phyloP scores from a whole-genome alignment of 2,797 vertebrate species.

The Gouania willdenowi region DNA sequence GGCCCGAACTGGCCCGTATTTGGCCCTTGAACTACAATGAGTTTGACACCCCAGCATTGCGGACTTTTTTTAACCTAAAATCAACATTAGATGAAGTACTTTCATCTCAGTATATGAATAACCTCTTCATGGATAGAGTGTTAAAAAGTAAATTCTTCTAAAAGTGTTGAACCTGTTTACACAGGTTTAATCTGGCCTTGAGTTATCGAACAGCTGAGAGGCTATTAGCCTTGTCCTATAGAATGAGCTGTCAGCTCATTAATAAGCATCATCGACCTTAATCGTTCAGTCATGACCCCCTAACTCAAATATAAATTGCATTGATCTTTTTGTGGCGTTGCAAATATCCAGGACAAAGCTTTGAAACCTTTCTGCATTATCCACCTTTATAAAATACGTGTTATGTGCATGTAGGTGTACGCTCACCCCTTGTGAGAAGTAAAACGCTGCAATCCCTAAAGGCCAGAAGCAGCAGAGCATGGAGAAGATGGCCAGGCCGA shows the following conservation, averaged over 20 bases:
- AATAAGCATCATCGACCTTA: constrained; percentile 13
- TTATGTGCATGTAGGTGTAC: constrained; percentile 2
- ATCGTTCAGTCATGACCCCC: constrained; percentile 22
- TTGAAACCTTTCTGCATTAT: neutral
- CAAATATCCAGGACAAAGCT: neutral
- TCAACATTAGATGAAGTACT: no score
- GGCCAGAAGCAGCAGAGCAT: constrained; percentile 99
- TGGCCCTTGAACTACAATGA: no score
- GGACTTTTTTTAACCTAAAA: no score
- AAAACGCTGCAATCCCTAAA: constrained; percentile 94
- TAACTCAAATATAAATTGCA: constrained; percentile 4
- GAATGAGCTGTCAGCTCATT: constrained; percentile 24
- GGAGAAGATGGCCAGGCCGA: constrained; percentile 94
- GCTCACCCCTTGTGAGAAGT: constrained; percentile 95
- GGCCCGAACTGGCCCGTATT: no score
- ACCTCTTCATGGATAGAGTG: constrained; percentile 9
- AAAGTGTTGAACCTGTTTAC: constrained; percentile 48
- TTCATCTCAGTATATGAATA: constrained; percentile 17
- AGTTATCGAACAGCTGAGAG: constrained; percentile 44
- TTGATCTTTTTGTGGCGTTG: neutral
- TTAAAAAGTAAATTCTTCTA: constrained; percentile 21
- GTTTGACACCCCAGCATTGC: no score
- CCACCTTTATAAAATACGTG: no score
- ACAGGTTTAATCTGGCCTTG: constrained; percentile 46
- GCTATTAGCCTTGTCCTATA: constrained; percentile 41